Percentiles rank a stretch among this genome's conserved stretches.
phyloP scores from a whole-genome alignment of 2,113 vertebrate species.

The Picathartes gymnocephalus region DNA sequence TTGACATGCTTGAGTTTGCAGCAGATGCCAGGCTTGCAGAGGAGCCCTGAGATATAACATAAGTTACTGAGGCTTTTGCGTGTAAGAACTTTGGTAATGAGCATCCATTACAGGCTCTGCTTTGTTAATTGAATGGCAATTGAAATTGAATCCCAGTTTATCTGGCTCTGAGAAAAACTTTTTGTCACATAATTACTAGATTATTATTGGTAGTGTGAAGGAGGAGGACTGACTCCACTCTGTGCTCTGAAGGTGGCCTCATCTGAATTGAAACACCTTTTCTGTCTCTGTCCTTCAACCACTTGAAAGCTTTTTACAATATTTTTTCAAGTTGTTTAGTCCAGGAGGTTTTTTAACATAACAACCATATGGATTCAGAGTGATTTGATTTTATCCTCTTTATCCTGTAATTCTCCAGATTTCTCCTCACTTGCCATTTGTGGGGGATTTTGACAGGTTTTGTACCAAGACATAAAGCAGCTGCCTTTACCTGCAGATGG shows the following conservation, averaged over 20 bases:
- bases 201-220: not conserved
- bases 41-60: not conserved
- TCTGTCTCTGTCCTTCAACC: not conserved
- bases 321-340: not conserved
- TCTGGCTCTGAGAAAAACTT: not conserved
- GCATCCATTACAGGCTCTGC: not conserved
- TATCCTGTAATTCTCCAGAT: not conserved
- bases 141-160: not conserved
- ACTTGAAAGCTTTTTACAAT: not conserved
- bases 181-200: not conserved
- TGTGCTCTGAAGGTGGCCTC: not conserved
- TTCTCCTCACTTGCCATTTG: not conserved
- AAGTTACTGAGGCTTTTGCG: not conserved
- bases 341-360: not conserved
- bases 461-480: not conserved
- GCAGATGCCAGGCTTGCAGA: not conserved
- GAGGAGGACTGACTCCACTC: not conserved
- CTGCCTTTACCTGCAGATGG: not conserved
- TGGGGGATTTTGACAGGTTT: not conserved
- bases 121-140: not conserved
- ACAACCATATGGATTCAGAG: not conserved
- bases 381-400: not conserved
- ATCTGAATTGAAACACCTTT: not conserved
- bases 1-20: not conserved
- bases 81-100: not conserved